Conservation (phyloP, 2,888 invertebrate species). For the Stenolophus ochropezus region DNA sequence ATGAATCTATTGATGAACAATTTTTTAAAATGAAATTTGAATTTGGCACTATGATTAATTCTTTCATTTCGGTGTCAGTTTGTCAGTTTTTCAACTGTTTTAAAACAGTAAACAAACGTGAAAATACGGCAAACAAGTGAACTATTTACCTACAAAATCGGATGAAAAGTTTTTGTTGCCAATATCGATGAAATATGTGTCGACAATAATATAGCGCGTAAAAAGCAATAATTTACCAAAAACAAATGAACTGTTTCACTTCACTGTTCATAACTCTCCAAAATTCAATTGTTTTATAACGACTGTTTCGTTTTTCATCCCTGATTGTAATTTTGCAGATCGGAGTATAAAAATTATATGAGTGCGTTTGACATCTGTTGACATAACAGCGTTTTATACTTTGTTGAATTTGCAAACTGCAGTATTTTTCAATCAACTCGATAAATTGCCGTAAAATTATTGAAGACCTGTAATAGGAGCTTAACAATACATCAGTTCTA, state of each 20-base stretch:
- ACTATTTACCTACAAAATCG: constrained; percentile 4
- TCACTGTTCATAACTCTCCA: constrained; percentile 36
- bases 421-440: no score
- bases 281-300: constrained; percentile 39
- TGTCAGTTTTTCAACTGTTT: background rate
- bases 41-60: background rate
- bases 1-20: no score
- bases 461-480: no score
- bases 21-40: no score
- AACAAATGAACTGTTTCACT: constrained; percentile 43
- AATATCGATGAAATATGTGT: constrained; percentile 18
- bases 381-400: constrained; percentile 34
- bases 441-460: no score
- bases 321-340: constrained; percentile 25
- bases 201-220: constrained; percentile 32
- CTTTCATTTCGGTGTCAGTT: background rate
- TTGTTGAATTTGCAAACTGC: constrained; percentile 18
- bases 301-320: constrained; percentile 11
- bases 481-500: no score
- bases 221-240: constrained; percentile 37
- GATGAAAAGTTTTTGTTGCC: constrained; percentile 3
- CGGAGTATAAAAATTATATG: constrained; percentile 12
- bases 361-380: constrained; percentile 32
- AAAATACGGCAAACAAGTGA: background rate
- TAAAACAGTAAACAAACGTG: background rate